phyloP scores from a whole-genome alignment of 2,888 invertebrate genomes.

The Myopa testacea region DNA sequence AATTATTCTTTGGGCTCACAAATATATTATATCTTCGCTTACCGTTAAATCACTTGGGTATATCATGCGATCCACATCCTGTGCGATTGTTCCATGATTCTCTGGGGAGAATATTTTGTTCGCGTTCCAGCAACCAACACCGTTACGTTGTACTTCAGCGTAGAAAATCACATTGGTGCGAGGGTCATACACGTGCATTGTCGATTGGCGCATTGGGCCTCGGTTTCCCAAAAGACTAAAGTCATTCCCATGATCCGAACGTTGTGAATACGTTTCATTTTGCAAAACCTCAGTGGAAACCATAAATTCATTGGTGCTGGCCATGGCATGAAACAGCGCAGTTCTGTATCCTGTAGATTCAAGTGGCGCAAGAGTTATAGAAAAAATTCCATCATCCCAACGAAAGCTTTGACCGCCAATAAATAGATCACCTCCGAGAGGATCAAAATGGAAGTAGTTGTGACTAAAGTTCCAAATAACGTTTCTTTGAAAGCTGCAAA shows the following conservation, averaged over 20 bases:
- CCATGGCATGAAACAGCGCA: constrained; percentile 83
- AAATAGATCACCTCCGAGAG: constrained; percentile 75
- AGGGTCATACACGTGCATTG: constrained; percentile 76
- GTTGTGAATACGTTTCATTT: constrained; percentile 71
- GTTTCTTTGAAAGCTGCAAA: constrained; percentile 72
- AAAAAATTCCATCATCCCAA: constrained; percentile 86
- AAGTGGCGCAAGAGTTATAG: constrained; percentile 73
- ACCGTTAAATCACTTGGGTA: constrained; percentile 78
- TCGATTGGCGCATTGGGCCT: constrained; percentile 75
- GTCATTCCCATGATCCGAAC: constrained; percentile 71
- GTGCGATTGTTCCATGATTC: constrained; percentile 73
- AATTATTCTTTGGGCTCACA: too few relatives aligned
- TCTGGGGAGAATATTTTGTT: constrained; percentile 66
- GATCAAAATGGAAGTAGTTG: constrained; percentile 81
- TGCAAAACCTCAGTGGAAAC: constrained; percentile 76
- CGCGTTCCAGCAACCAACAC: constrained; percentile 82
- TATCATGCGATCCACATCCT: constrained; percentile 73
- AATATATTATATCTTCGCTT: too few relatives aligned
- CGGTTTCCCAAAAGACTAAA: constrained; percentile 75
- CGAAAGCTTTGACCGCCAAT: constrained; percentile 79
- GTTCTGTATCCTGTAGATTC: constrained; percentile 72
- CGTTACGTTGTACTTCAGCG: constrained; percentile 77
- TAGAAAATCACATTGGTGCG: constrained; percentile 76
- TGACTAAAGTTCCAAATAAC: constrained; percentile 82
- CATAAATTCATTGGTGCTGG: constrained; percentile 77